Evolutionary conservation across 1,140 invertebrate species (phyloP).

Genomic region (Bombus haemorrhoidalis): DNA sequence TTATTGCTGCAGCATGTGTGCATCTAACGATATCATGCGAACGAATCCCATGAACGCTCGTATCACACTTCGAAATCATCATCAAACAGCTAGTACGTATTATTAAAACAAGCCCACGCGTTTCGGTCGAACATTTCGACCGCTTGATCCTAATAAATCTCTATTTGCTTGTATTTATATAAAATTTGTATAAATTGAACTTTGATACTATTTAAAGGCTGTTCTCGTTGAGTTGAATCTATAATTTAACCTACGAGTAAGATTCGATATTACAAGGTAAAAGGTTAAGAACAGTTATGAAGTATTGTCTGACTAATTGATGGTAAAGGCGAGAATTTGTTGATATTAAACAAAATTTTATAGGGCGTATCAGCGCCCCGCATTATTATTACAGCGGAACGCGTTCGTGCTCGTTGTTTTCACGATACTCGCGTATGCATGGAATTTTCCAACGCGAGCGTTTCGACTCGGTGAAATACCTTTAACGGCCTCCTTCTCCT

Average conservation of each 20-base stretch:
- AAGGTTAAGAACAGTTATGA: not conserved
- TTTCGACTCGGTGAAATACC: slow-evolving; percentile 44
- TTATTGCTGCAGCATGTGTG: not conserved
- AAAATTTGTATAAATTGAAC: not conserved
- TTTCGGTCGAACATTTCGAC: not conserved
- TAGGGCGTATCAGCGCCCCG: not conserved
- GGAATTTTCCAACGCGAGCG: slow-evolving; percentile 60
- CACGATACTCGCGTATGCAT: slow-evolving; percentile 59
- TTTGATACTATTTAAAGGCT: not conserved
- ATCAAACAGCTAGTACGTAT: not conserved
- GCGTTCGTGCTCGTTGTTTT: slow-evolving; percentile 18
- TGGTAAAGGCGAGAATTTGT: not conserved
- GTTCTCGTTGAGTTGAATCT: not conserved
- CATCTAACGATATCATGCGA: slow-evolving; percentile 6
- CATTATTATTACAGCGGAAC: slow-evolving; percentile 25
- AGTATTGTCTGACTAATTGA: not conserved
- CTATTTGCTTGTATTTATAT: not conserved
- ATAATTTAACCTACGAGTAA: too few species aligned
- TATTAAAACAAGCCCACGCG: not conserved
- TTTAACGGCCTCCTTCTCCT: not conserved
- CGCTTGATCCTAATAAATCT: not conserved
- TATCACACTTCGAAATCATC: not conserved
- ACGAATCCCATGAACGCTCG: not conserved
- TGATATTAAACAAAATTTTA: slow-evolving; percentile 47
- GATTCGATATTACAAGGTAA: not conserved